These are phyloP conservation scores for Brachypodius melanocephalos DNA, from an alignment of 2,113 vertebrate species.

Conservation along the genomic window DNA sequence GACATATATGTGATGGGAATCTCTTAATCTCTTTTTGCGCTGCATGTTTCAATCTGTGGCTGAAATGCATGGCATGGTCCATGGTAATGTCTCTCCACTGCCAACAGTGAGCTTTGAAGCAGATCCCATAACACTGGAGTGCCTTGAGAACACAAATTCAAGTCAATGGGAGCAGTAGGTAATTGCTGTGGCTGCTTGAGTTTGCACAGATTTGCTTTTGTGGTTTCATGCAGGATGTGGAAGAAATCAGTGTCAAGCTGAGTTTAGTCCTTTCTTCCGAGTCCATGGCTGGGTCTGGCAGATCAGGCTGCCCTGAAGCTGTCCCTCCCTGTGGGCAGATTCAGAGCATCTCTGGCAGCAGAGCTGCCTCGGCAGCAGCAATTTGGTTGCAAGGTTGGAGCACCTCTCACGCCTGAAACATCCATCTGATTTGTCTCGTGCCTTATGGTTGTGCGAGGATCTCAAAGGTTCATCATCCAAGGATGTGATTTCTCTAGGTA, in stretches of 20 bases:
- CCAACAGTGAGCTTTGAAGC: background rate
- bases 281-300: background rate
- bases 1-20: accelerated
- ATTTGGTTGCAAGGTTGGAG: background rate
- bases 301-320: conserved; percentile 30
- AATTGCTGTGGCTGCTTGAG: background rate
- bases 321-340: conserved; percentile 29
- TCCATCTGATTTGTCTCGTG: background rate
- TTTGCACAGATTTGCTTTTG: conserved; percentile 14
- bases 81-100: background rate
- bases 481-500: background rate
- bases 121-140: background rate
- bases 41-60: background rate
- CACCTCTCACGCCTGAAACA: background rate
- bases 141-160: background rate
- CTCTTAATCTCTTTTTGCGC: background rate
- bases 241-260: conserved; percentile 37
- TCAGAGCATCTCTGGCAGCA: background rate
- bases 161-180: background rate
- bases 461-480: background rate
- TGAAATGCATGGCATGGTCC: background rate
- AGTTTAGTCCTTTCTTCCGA: conserved; percentile 12
- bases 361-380: background rate
- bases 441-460: background rate
- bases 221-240: conserved; percentile 49